Conservation (phyloP, 2,888 invertebrate species). For the Leptinotarsa peninsularis region DNA sequence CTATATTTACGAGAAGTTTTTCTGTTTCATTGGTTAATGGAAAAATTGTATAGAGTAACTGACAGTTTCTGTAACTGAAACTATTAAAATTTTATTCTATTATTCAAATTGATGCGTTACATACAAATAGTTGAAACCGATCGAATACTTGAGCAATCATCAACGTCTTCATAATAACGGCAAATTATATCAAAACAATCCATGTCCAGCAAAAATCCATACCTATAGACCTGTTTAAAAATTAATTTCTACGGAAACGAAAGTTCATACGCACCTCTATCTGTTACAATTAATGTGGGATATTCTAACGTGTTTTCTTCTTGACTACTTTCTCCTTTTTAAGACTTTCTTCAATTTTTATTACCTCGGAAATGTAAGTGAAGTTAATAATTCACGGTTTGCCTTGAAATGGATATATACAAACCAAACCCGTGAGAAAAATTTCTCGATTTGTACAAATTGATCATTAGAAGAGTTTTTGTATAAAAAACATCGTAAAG, state of each 20-base stretch:
- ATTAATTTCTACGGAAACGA: constrained; percentile 6
- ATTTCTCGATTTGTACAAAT: too few species aligned
- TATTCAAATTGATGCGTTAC: too few species aligned
- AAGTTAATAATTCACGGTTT: neutral
- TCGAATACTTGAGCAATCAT: neutral
- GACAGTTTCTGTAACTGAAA: too few species aligned
- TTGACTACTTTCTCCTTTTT: constrained; percentile 9
- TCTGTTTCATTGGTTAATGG: too few species aligned
- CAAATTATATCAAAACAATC: neutral
- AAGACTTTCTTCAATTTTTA: constrained; percentile 12
- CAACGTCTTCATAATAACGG: neutral
- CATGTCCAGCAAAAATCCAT: neutral
- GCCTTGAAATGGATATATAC: neutral
- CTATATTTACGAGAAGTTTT: too few species aligned
- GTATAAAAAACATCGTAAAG: too few species aligned
- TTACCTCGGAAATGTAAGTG: neutral
- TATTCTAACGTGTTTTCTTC: constrained; percentile 13
- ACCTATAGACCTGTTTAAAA: neutral
- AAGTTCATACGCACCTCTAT: neutral
- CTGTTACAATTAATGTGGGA: constrained; percentile 10
- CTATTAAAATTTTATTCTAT: too few species aligned
- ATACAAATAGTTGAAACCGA: neutral
- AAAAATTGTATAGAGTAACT: too few species aligned
- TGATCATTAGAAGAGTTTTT: too few species aligned
- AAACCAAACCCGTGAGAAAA: too few species aligned